Evolutionary conservation across 2,113 vertebrate genomes (phyloP), one percentile per base, ranked within the genome.

Genomic region (Lichenostomus cassidix): DNA sequence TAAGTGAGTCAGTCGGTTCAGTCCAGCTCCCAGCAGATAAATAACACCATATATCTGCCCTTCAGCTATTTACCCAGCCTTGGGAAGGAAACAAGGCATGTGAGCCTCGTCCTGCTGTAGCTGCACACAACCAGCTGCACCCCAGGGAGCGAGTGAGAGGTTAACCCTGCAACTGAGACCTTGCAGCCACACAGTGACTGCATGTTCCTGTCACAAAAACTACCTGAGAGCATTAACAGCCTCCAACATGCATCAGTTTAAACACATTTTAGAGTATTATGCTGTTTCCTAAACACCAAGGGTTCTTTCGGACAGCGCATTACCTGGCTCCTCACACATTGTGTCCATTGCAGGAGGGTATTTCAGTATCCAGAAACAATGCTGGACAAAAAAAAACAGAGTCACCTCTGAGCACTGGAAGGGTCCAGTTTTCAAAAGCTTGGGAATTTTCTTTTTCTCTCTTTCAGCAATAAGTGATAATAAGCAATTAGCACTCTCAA

Each of bases 261-360:
- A 87, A 60, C 7, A n/a, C 17, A 18, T n/a, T 71, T 75, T n/a
- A 49, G 24, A 68, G 10, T 31, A 27, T 21, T n/a, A 14, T 9
- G 18, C 19, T 70, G 6, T 49, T 27, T 47, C 29, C 56, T 55
- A 33, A n/a, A 33, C 27, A 21, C 28, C 9, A 3, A 64, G 15
- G 7, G 10, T n/a, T 20, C 63, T 47, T 35, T 56, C 41, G 60
- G 71, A 4, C 8, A 22, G 29, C 0, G 0, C 27, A 3, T 35
- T 44, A 31, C 17, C 20, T 23, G 58, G 22, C 10, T 35, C 27
- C 11, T 74, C 70, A 50, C 42, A 27, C 7, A 3, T 4, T 29
- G 22, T 5, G 3, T 46, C 27, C 11, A 5, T 17, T n/a, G 42
- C 64, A 70, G 59, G 9, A 73, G 5, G 17, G 42, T 55, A 41